Evolutionary conservation across 2,113 vertebrate genomes (phyloP).

Genomic region (Macaca mulatta): DNA sequence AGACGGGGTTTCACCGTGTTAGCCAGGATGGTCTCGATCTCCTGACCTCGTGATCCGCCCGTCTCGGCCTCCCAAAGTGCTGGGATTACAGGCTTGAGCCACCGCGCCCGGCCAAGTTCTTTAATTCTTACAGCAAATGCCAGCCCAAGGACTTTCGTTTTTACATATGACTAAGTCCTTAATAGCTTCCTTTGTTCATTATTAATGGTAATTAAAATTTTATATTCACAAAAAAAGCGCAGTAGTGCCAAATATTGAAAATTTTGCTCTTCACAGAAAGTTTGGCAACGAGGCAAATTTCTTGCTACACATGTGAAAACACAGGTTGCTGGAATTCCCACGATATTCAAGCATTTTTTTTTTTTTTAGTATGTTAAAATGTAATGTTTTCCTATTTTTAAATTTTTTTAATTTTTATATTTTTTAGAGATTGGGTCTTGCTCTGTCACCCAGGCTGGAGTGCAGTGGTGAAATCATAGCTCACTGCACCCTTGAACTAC

Average conservation of each 20-base stretch:
- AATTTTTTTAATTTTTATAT: not conserved
- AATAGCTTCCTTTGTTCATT: conserved; percentile 14
- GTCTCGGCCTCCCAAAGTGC: too few relatives aligned
- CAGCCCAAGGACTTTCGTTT: conserved; percentile 29
- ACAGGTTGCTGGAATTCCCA: not conserved
- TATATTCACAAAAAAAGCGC: not conserved
- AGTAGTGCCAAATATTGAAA: not conserved
- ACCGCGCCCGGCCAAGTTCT: not conserved
- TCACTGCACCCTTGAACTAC: not conserved
- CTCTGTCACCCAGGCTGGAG: not conserved
- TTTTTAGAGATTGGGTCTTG: not conserved
- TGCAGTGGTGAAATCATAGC: not conserved
- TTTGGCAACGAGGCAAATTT: not conserved
- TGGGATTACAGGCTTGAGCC: too few relatives aligned
- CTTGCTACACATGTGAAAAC: not conserved
- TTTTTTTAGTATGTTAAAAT: not conserved
- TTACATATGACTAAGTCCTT: conserved; percentile 50
- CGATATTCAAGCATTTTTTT: not conserved
- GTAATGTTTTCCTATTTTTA: not conserved
- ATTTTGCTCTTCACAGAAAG: not conserved
- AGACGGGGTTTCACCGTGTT: too few relatives aligned
- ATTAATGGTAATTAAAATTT: conserved; percentile 60
- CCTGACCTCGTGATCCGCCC: too few relatives aligned
- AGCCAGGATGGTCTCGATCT: too few relatives aligned
- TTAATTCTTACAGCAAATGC: conserved; percentile 16